Base-by-base conservation (phyloP, 2,888 invertebrate species). In the Hofmannophila pseudospretella region DNA sequence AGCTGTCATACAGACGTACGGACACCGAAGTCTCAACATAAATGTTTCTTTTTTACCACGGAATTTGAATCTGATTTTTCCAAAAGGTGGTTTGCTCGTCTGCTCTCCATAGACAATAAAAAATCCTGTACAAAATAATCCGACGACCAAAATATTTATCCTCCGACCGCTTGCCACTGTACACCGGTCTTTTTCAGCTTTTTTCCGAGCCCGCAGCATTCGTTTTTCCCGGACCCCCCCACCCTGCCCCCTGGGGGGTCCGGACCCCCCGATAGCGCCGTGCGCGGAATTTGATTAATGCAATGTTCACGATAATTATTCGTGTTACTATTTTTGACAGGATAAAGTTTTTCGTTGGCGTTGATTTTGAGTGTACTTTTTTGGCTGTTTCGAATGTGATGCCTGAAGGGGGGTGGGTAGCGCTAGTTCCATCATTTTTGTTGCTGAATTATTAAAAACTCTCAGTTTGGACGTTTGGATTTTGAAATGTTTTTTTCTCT, bases 281-380 rank as follows among this genome's bases (percentile, higher is more conserved):
- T 78, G 82, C 79, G 71, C 79, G 76, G 85, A 84, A 86, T 86
- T 84, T 86, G 85, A 86, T 86, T 86, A 86, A 86, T 86, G 85
- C 85, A 84, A 85, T 86, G 85, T 80, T 78, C 82, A 67, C 78
- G 74, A 85, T 86, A 84, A 86, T 85, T 85, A 86, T 84, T 85
- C 84, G 71, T 74, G 82, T 79, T 78, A 81, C 82, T 79, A 81
- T 84, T 81, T 82, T 84, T 80, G 84, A 82, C 81, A 78, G 77
- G 66, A 62, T 68, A 72, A 73, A 74, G 70, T 77, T 80, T 79
- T 77, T 65, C 64, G 61, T 52, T 58, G 50, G 52, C 60, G 63
- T 58, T 51, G 59, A 68, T 70, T 72, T 68, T 68, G 50, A 3
- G 16, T 44, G 45, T 45, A 49, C 43, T 44, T 43, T 20, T 27